phyloP scores from a whole-genome alignment of 2,113 vertebrate species.

The Amphiprion ocellaris region DNA sequence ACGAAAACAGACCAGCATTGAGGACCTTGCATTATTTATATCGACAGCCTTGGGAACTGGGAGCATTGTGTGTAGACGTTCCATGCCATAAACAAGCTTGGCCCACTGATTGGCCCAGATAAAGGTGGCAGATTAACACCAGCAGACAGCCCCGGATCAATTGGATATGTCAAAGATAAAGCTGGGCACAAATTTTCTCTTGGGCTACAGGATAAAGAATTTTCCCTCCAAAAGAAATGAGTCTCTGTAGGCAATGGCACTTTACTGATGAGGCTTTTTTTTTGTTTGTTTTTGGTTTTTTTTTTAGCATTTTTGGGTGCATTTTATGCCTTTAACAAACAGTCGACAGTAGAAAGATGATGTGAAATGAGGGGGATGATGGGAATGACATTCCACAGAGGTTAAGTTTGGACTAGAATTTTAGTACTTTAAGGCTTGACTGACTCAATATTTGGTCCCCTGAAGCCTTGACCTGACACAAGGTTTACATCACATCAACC shows the following conservation, averaged over 20 bases:
- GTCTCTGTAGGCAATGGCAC: too few relatives aligned
- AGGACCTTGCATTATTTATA: slow-evolving; percentile 29
- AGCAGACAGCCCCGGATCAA: slow-evolving; percentile 41
- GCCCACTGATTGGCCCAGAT: slow-evolving; percentile 44
- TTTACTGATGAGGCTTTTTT: too few relatives aligned
- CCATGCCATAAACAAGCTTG: slow-evolving; percentile 25
- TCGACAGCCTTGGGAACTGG: slow-evolving; percentile 5
- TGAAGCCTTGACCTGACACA: neutral
- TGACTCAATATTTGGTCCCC: neutral
- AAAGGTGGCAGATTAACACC: slow-evolving; percentile 43
- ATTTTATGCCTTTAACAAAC: too few relatives aligned
- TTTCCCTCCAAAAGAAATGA: neutral
- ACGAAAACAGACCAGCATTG: neutral
- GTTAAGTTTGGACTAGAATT: too few relatives aligned
- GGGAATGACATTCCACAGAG: neutral
- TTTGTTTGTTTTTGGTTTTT: too few relatives aligned
- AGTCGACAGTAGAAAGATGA: too few relatives aligned
- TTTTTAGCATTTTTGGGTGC: too few relatives aligned
- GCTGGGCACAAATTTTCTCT: neutral
- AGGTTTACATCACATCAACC: neutral
- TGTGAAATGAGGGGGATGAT: neutral
- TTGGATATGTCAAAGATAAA: slow-evolving; percentile 1
- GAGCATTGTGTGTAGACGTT: slow-evolving; percentile 33
- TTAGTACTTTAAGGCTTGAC: neutral
- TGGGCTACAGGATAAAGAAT: slow-evolving; percentile 3